Evolutionary conservation across 1,140 invertebrate genomes (phyloP).

Genomic region (Cydia pomonella): DNA sequence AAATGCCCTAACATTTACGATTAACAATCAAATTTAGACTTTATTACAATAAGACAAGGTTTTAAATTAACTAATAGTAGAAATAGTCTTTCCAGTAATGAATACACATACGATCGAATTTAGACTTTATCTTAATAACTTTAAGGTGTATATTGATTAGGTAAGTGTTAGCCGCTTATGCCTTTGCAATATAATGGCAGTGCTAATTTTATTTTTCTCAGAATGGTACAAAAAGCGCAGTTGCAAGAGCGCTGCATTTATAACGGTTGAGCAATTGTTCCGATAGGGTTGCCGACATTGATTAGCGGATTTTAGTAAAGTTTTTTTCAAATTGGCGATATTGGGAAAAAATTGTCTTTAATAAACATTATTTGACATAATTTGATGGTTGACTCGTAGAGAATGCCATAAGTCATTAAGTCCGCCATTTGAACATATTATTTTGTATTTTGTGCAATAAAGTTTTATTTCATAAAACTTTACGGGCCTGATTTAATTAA

Average conservation of each 20-base stretch:
- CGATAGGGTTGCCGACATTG: background rate
- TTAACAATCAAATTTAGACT: background rate
- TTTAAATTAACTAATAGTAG: background rate
- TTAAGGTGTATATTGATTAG: background rate
- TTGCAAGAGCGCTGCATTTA: slow-evolving; percentile 23
- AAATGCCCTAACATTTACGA: background rate
- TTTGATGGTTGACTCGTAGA: too few relatives aligned
- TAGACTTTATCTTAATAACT: background rate
- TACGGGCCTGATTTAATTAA: too few relatives aligned
- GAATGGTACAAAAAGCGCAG: slow-evolving; percentile 23
- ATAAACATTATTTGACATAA: too few relatives aligned
- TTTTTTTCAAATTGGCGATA: background rate
- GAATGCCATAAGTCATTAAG: too few relatives aligned
- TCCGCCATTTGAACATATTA: too few relatives aligned
- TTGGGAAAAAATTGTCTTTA: too few relatives aligned
- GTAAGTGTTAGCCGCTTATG: background rate
- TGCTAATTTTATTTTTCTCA: slow-evolving; percentile 24
- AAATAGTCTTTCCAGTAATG: background rate
- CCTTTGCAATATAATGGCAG: background rate
- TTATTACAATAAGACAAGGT: background rate
- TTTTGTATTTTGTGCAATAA: too few relatives aligned
- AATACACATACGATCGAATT: background rate
- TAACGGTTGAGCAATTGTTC: slow-evolving; percentile 12
- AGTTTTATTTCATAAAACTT: too few relatives aligned
- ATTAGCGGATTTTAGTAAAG: background rate